Conservation (phyloP, 2,888 invertebrate species). For the Luffia ferchaultella region DNA sequence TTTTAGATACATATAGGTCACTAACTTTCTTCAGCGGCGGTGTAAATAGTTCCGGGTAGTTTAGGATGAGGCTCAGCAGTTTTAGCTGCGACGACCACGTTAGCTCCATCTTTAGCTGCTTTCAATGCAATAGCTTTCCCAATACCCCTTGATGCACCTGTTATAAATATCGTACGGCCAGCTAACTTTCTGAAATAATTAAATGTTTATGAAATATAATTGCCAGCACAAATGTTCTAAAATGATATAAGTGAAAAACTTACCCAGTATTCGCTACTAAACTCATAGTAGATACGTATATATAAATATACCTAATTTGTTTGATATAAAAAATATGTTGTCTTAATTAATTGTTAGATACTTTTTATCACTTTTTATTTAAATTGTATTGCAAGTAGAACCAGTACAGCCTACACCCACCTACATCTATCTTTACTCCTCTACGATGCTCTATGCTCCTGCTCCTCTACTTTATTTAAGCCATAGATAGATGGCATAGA, state of each 20-base stretch:
- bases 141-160: constrained; percentile 96
- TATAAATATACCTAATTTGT: too few species aligned
- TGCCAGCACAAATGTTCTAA: background rate
- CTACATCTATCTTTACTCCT: too few species aligned
- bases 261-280: constrained; percentile 60
- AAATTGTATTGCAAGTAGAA: too few species aligned
- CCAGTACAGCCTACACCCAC: too few species aligned
- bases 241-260: constrained; percentile 17
- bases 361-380: too few species aligned
- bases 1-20: too few species aligned
- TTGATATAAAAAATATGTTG: too few species aligned
- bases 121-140: constrained; percentile 95
- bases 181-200: constrained; percentile 64
- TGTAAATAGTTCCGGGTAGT: constrained; percentile 90
- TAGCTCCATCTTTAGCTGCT: constrained; percentile 91
- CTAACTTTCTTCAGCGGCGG: constrained; percentile 88
- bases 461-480: too few species aligned
- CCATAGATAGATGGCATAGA: too few species aligned
- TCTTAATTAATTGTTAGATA: too few species aligned
- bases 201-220: constrained; percentile 5
- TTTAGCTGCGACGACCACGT: constrained; percentile 91
- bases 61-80: constrained; percentile 91
- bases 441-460: too few species aligned
- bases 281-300: too few species aligned
- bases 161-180: constrained; percentile 92